These are phyloP conservation scores for Strigamia transsilvanica DNA, from an alignment of 2,888 invertebrate species.

Conservation along the genomic window DNA sequence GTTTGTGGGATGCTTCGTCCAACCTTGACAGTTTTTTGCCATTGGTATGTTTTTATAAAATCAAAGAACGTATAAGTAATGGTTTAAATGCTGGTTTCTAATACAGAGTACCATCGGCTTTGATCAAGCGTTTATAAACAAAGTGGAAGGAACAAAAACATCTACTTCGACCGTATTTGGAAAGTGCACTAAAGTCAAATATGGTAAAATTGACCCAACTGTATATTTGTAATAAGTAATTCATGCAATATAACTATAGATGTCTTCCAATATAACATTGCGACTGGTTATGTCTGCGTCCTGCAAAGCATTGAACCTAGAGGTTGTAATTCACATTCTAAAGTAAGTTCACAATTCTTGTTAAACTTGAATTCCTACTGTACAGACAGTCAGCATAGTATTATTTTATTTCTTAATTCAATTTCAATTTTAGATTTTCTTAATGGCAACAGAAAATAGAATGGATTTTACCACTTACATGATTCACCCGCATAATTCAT, in stretches of 20 bases:
- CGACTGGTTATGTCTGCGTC: no score
- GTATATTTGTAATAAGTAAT: no score
- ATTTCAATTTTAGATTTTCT: not conserved
- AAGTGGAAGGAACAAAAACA: not conserved
- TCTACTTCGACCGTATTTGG: not conserved
- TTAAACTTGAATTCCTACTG: no score
- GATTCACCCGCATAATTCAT: not conserved
- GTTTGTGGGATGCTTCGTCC: not conserved
- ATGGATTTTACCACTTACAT: not conserved
- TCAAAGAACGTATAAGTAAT: no score
- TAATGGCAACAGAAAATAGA: not conserved
- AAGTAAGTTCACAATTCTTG: no score
- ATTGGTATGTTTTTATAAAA: not conserved
- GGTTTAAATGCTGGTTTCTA: no score
- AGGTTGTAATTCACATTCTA: no score
- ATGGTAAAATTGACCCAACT: not conserved
- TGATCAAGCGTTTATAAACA: not conserved
- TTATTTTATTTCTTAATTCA: no score
- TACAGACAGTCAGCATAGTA: no score
- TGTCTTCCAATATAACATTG: no score
- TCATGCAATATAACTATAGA: no score
- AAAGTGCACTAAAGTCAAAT: not conserved
- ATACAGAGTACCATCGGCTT: not conserved
- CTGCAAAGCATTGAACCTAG: no score
- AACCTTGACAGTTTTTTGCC: not conserved